phyloP scores from a whole-genome alignment of 2,888 invertebrate genomes.

The Drosophila prostipennis region DNA sequence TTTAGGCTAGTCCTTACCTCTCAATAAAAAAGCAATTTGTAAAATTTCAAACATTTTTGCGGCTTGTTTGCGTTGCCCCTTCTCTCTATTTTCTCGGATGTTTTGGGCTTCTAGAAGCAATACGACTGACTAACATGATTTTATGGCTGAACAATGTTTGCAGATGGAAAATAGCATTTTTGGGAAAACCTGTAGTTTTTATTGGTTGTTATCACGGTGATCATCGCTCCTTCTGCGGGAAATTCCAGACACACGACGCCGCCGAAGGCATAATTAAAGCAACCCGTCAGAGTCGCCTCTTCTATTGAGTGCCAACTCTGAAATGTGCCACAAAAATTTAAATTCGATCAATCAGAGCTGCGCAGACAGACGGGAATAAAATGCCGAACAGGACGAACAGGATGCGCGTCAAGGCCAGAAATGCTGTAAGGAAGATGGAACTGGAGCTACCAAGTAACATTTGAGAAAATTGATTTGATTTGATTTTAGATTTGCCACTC shows the following conservation, averaged over 20 bases:
- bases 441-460: slow-evolving; percentile 65
- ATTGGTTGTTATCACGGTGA: neutral
- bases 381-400: slow-evolving; percentile 1
- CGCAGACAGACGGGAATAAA: slow-evolving; percentile 1
- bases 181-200: neutral
- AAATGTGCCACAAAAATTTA: slow-evolving; percentile 76
- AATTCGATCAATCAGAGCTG: slow-evolving; percentile 73
- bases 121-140: neutral
- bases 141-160: neutral
- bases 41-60: slow-evolving; percentile 72
- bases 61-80: slow-evolving; percentile 57
- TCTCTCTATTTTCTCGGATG: neutral
- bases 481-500: slow-evolving; percentile 78
- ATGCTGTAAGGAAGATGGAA: slow-evolving; percentile 29
- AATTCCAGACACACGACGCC: neutral
- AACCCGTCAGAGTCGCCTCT: slow-evolving; percentile 50
- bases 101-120: neutral
- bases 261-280: slow-evolving; percentile 57
- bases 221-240: neutral
- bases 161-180: neutral
- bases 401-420: slow-evolving; percentile 53
- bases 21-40: slow-evolving; percentile 73
- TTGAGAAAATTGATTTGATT: slow-evolving; percentile 77
- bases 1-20: slow-evolving; percentile 56
- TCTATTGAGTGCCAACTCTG: slow-evolving; percentile 52